Conservation (phyloP, 2,888 invertebrate species). For the Eueremaeus valkanovi region DNA sequence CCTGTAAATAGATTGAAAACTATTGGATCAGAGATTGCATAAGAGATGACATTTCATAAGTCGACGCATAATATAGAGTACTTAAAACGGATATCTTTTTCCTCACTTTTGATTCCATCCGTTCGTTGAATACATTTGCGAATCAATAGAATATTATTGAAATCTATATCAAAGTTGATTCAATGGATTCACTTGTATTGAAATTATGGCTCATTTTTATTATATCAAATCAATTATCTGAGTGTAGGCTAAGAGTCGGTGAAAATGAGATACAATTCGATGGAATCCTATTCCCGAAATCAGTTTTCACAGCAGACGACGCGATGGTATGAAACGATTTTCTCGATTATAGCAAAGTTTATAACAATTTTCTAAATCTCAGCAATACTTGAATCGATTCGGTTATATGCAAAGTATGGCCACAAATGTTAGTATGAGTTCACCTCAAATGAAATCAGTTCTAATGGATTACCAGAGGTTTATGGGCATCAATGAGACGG, state of each 20-base stretch:
- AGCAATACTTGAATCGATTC: constrained; percentile 28
- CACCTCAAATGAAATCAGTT: constrained; percentile 57
- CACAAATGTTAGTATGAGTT: neutral
- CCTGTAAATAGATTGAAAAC: no score
- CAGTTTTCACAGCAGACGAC: neutral
- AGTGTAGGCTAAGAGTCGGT: neutral
- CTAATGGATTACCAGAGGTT: constrained; percentile 66
- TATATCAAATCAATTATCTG: no score
- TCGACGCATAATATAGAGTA: neutral
- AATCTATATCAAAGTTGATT: no score
- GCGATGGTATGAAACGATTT: neutral
- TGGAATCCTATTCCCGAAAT: constrained; percentile 3
- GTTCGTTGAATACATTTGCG: neutral
- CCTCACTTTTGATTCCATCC: neutral
- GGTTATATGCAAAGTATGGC: constrained; percentile 32
- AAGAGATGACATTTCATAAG: neutral
- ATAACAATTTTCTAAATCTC: neutral
- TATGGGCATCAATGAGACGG: constrained; percentile 66
- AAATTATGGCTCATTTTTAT: no score
- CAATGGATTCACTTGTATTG: no score
- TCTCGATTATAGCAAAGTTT: neutral
- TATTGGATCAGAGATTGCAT: neutral
- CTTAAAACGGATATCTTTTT: constrained; percentile 15
- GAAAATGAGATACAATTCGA: neutral
- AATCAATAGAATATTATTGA: no score